Percentiles rank a stretch among this genome's conserved stretches.
phyloP scores from a whole-genome alignment of 1,140 invertebrate genomes.

The Papilio machaon region DNA sequence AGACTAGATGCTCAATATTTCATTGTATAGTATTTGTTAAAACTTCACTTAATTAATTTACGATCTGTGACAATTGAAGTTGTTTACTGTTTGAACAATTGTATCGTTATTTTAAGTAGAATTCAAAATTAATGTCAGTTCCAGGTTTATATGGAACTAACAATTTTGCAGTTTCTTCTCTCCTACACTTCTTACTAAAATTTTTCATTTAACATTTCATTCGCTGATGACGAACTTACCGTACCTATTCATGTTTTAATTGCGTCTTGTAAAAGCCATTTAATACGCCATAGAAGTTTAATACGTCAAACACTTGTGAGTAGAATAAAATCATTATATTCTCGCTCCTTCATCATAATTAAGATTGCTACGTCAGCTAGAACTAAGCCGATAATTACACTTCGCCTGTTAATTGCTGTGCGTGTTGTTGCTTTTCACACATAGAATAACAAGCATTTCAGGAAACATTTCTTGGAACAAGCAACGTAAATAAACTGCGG shows the following conservation, averaged over 20 bases:
- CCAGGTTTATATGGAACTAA: too few species aligned
- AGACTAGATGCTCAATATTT: background rate
- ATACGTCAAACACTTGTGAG: background rate
- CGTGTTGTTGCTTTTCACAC: background rate
- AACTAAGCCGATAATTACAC: constrained; percentile 17
- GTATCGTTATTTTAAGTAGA: too few species aligned
- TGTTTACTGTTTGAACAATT: background rate
- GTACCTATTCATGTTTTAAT: background rate
- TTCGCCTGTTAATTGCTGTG: constrained; percentile 11
- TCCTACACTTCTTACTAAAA: background rate
- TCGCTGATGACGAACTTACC: background rate
- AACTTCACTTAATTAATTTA: background rate
- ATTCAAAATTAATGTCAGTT: too few species aligned
- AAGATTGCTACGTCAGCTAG: constrained; percentile 13
- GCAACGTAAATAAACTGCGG: background rate
- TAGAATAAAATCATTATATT: constrained; percentile 7
- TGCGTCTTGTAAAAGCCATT: background rate
- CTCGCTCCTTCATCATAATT: constrained; percentile 14
- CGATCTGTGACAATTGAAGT: background rate
- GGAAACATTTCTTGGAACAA: background rate
- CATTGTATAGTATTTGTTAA: constrained; percentile 11
- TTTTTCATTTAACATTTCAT: too few species aligned
- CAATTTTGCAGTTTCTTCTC: too few species aligned
- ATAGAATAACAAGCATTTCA: background rate
- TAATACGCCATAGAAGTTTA: background rate